phyloP scores from a whole-genome alignment of 2,113 vertebrate species.

The Oncorhynchus gorbuscha region DNA sequence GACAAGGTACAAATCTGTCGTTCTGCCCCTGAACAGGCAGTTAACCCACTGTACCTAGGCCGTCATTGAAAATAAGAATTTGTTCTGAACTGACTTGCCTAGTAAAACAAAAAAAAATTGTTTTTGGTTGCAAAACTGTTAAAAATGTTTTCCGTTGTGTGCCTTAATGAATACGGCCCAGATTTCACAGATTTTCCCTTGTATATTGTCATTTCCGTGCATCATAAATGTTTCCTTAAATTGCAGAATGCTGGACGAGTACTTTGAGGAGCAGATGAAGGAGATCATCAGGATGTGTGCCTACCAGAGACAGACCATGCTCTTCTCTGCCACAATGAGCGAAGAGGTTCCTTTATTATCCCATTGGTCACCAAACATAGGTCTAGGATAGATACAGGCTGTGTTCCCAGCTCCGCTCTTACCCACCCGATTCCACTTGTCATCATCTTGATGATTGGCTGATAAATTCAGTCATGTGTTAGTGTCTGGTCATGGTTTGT shows the following conservation, averaged over 20 bases:
- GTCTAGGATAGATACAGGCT: neutral
- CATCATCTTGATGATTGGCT: too few species aligned
- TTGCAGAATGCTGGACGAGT: conserved; percentile 94
- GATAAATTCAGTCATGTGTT: neutral
- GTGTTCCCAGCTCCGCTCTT: too few species aligned
- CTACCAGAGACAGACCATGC: conserved; percentile 92
- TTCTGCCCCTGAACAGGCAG: too few species aligned
- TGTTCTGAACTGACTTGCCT: too few species aligned
- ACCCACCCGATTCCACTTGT: neutral
- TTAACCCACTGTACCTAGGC: too few species aligned
- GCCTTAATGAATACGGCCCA: neutral
- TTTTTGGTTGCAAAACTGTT: too few species aligned
- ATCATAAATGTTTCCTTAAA: neutral
- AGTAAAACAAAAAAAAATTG: too few species aligned
- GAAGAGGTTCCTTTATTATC: conserved; percentile 77
- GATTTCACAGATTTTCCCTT: neutral
- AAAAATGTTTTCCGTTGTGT: neutral
- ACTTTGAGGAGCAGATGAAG: conserved; percentile 99
- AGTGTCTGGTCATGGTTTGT: neutral
- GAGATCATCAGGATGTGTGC: conserved; percentile 93
- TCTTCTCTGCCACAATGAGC: conserved; percentile 97
- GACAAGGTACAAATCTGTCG: too few species aligned
- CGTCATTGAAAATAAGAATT: too few species aligned
- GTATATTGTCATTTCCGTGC: neutral
- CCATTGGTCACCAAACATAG: neutral